Conservation (phyloP, 2,113 vertebrate genomes). For the Pseudois nayaur region DNA sequence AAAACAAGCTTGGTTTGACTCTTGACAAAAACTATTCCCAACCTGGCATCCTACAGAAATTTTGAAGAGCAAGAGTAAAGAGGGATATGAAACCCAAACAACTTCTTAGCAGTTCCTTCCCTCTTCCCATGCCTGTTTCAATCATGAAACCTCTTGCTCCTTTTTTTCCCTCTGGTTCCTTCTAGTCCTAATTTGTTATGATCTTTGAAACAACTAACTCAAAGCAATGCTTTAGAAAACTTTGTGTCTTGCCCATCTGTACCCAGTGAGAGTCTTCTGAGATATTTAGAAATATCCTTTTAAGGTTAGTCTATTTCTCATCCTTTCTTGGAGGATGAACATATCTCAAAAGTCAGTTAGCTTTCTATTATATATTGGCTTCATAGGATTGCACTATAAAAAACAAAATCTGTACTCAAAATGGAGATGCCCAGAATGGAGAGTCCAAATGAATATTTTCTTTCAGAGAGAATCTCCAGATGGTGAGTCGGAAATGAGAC, state of each 20-base stretch:
- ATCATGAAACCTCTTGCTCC: not conserved
- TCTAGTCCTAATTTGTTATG: not conserved
- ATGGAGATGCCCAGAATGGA: not conserved
- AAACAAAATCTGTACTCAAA: not conserved
- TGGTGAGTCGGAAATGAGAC: not conserved
- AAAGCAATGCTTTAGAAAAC: slow-evolving; percentile 9
- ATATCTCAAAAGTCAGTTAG: not conserved
- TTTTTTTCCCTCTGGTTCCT: not conserved
- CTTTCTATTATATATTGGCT: not conserved
- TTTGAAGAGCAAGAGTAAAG: not conserved
- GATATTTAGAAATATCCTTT: not conserved
- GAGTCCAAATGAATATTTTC: not conserved
- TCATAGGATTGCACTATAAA: not conserved
- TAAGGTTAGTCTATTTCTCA: not conserved
- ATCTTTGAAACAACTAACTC: slow-evolving; percentile 13
- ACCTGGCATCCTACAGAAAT: not conserved
- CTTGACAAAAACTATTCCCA: not conserved
- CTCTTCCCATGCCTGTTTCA: not conserved
- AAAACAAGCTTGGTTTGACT: slow-evolving; percentile 37
- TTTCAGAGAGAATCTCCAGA: not conserved
- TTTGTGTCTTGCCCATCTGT: not conserved
- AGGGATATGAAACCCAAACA: not conserved
- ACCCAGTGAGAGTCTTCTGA: not conserved
- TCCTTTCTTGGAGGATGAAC: not conserved
- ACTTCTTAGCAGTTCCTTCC: not conserved